Evolutionary conservation across 2,113 vertebrate species (phyloP).

Genomic region (Heterotis niloticus): DNA sequence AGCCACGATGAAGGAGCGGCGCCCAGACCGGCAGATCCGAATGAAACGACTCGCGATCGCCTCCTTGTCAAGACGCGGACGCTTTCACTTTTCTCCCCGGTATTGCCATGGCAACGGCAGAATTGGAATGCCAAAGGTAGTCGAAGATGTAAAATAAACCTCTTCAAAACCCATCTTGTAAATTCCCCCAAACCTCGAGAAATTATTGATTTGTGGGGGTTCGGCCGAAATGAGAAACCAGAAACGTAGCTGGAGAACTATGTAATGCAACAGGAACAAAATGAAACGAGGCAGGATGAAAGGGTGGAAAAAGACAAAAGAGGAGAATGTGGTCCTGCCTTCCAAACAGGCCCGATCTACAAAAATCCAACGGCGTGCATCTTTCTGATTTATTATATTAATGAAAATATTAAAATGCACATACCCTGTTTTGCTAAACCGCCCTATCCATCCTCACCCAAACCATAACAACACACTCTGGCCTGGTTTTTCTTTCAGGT

Average conservation of each 20-base stretch:
- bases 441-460: not conserved
- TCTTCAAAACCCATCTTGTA: conserved; percentile 22
- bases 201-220: conserved; percentile 28
- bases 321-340: not conserved
- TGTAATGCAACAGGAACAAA: conserved; percentile 9
- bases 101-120: conserved; percentile 43
- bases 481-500: not conserved
- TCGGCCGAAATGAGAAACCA: not conserved
- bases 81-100: conserved; percentile 24
- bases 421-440: not conserved
- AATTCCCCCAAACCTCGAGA: conserved; percentile 29
- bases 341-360: not conserved
- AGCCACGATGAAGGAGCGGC: not conserved
- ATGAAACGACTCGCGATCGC: conserved; percentile 9
- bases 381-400: not conserved
- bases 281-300: not conserved
- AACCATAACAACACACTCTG: not conserved
- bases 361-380: not conserved
- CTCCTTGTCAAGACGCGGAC: not conserved
- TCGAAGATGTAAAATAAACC: conserved; percentile 27
- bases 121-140: conserved; percentile 29
- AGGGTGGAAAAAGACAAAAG: not conserved
- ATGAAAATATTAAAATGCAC: not conserved
- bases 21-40: not conserved
- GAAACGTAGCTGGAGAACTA: not conserved